A percentile compares a stretch with the other conserved stretches of the same genome.
These are phyloP conservation scores for Endotricha flammealis DNA, from an alignment of 2,888 invertebrate species.

Conservation along the genomic window DNA sequence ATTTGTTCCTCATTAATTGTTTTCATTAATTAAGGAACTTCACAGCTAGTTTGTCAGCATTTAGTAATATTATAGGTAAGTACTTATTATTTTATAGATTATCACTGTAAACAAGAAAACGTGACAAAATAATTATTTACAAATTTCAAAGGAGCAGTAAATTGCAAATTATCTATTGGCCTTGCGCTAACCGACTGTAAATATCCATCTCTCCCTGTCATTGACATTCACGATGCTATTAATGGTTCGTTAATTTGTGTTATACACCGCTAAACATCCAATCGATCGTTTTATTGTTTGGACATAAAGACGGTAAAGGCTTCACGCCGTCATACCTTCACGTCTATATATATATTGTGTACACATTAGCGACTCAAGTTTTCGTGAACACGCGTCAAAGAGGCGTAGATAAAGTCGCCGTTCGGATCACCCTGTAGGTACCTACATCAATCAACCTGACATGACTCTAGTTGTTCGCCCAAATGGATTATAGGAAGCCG, in stretches of 20 bases:
- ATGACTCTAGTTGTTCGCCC: slow-evolving; percentile 71
- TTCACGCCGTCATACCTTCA: background rate
- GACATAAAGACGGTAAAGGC: slow-evolving; percentile 16
- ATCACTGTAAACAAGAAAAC: no score
- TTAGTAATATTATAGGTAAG: no score
- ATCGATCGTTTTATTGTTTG: slow-evolving; percentile 38
- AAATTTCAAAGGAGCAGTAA: slow-evolving; percentile 33
- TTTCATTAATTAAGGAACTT: no score
- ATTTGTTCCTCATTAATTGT: no score
- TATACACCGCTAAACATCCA: slow-evolving; percentile 35
- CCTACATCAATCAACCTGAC: slow-evolving; percentile 73
- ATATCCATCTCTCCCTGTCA: slow-evolving; percentile 45
- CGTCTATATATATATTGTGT: slow-evolving; percentile 28
- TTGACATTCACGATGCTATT: slow-evolving; percentile 47
- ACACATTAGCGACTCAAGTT: slow-evolving; percentile 45
- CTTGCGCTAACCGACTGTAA: slow-evolving; percentile 35
- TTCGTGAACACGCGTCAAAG: slow-evolving; percentile 48
- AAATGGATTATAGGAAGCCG: slow-evolving; percentile 75
- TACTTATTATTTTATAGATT: no score
- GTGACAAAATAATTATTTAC: no score
- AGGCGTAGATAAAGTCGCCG: slow-evolving; percentile 62
- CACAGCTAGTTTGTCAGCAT: no score
- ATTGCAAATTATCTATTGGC: slow-evolving; percentile 34
- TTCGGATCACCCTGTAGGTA: slow-evolving; percentile 50
- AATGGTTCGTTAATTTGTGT: slow-evolving; percentile 56